Base-by-base conservation (phyloP, 2,797 vertebrate species). In the Ptychobarbus kaznakovi region DNA sequence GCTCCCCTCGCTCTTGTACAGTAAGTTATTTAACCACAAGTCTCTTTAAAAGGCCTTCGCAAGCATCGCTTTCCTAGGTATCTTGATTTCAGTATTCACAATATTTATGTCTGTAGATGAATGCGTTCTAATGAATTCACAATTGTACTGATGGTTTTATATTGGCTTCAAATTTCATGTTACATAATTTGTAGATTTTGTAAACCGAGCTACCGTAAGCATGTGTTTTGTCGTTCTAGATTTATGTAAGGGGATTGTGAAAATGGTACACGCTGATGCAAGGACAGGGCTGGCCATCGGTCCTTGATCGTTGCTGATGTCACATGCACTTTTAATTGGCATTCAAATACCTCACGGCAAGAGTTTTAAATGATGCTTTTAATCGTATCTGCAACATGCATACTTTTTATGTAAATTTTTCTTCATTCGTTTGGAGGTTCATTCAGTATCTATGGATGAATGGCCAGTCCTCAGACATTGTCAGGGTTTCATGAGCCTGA, bases 21-120 rank as follows among this genome's bases (percentile, higher is more conserved):
- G 93, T 94, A 95, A 95, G 92, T 93, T 95, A 94, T 94, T 91
- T 92, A 91, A 90, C 82, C 87, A 92, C 89, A 90, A 93, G 92
- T 92, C 82, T 93, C 90, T 75, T 91, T 87, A 56, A 91, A 92
- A 91, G 88, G 88, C 86, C 88, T 91, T 90, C 88, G 81, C 90
- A 91, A 92, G 90, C 90, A 89, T 89, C 86, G 51, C 82, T 75
- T 88, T 89, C 86, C 90, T 87, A 85, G 83, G 79, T 86, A 89
- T 80, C 83, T 90, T 89, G 84, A 91, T 87, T 75, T 90, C 91
- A 92, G 90, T 93, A 90, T 92, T 91, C 89, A 86, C 56, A 76
- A 90, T 90, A 90, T 91, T 89, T 92, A 92, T 91, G 87, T 78
- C 80, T 77, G 77, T 87, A 90, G 89, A 87, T 86, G 68, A 86